These are phyloP conservation scores for Phylloscopus whistleri DNA, from an alignment of 2,113 vertebrate genomes.

Conservation along the genomic window DNA sequence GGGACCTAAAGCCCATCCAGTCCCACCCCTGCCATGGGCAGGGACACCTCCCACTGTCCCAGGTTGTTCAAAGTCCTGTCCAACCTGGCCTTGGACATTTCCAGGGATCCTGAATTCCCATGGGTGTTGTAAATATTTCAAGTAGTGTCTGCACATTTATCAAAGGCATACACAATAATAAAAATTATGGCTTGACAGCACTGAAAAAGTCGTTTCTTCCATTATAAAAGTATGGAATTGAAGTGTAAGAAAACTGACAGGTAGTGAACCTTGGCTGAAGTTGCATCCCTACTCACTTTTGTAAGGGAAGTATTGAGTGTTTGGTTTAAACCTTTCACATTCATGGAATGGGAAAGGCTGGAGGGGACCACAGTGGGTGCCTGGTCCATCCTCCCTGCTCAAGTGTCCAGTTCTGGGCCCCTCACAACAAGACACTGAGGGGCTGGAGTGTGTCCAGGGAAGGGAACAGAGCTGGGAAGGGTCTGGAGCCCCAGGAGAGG, in stretches of 20 bases:
- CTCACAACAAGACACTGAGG: rapidly evolving
- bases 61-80: neutral
- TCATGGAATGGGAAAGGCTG: neutral
- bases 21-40: neutral
- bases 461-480: too few relatives aligned
- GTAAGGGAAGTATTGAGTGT: rapidly evolving
- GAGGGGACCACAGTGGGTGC: neutral
- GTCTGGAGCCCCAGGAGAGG: rapidly evolving
- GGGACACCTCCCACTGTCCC: neutral
- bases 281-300: neutral
- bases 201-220: neutral
- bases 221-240: neutral
- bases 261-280: rapidly evolving
- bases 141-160: neutral
- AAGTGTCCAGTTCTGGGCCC: neutral
- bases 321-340: neutral
- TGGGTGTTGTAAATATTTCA: neutral
- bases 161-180: neutral
- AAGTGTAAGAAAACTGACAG: neutral
- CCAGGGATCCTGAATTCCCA: neutral
- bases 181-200: neutral
- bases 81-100: neutral
- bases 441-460: neutral
- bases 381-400: neutral
- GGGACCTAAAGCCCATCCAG: neutral